Evolutionary conservation across 1,140 invertebrate genomes (phyloP).

Genomic region (Drosophila rufa): DNA sequence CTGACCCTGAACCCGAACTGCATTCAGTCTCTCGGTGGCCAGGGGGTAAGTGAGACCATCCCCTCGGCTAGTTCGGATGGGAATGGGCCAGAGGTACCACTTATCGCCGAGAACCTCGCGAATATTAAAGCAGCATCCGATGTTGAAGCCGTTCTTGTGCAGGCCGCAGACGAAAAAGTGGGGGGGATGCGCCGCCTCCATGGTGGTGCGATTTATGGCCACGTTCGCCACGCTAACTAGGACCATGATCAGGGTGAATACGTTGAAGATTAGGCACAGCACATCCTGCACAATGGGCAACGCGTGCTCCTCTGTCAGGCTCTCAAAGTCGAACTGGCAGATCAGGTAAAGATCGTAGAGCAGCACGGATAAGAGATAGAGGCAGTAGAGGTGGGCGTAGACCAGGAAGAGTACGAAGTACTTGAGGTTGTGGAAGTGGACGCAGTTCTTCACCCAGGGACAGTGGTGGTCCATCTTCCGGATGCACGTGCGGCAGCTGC

Average conservation of each 20-base stretch:
- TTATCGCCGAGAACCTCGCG: slow-evolving; percentile 13
- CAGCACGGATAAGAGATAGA: not conserved
- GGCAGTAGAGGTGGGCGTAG: slow-evolving; percentile 11
- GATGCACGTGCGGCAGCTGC: not conserved
- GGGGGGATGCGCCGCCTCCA: slow-evolving; percentile 4
- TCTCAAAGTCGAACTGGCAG: not conserved
- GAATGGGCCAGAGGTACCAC: slow-evolving; percentile 30
- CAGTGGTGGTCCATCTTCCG: slow-evolving; percentile 41
- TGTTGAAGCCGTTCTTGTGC: not conserved
- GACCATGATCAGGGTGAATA: not conserved
- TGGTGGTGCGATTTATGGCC: slow-evolving; percentile 16
- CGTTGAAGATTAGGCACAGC: not conserved
- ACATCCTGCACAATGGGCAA: not conserved
- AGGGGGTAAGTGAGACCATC: slow-evolving; percentile 14
- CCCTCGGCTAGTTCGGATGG: slow-evolving; percentile 5
- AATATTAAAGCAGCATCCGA: slow-evolving; percentile 1
- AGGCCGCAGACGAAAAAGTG: slow-evolving; percentile 2
- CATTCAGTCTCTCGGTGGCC: not conserved
- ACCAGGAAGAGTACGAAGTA: slow-evolving; percentile 30
- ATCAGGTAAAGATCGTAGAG: not conserved
- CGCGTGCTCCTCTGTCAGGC: not conserved
- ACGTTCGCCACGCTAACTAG: not conserved
- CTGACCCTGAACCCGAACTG: not conserved
- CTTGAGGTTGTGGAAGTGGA: slow-evolving; percentile 38
- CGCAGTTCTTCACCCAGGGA: slow-evolving; percentile 39